Evolutionary conservation across 2,888 invertebrate genomes (phyloP), one percentile per base, ranked within the genome.

Genomic region (Pollenia angustigena): DNA sequence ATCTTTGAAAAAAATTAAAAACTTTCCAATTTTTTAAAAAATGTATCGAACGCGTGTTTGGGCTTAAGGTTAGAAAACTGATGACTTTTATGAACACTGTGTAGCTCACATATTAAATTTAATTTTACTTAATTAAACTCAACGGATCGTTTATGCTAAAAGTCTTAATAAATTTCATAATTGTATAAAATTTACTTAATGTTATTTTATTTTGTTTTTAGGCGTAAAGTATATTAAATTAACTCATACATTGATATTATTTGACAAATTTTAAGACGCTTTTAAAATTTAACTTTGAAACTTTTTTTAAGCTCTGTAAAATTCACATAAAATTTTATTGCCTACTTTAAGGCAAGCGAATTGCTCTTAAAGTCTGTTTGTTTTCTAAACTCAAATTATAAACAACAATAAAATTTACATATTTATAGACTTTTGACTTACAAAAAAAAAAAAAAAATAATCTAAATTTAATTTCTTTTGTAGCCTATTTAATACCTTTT

Each of bases 361-460:
- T 32, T 32, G 32, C 32, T 32, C 32, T 32, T 32, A 32, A 32
- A 32, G 32, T 32, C 32, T 32, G n/a, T 4, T 7, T 7, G 9
- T 40, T 48, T 64, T 46, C 23, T 32, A 42, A 7, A n/a, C 32
- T 7, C 32, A 50, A 75, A 56, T 54, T 64, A 14, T 52, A 62
- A 62, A 44, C 6, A 3, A 40, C 12, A 60, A 42, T 18, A 81
- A 66, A 74, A 72, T 66, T 66, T 54, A 32, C 64, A 81, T 74
- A 50, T 74, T 68, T 50, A 68, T 58, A 58, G 66, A 58, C 48
- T 52, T 23, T 42, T 44, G 42, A 16, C 23, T 74, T 18, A 60
- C 6, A 32, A 82, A 75, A 82, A 81, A 68, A 82, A 32, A 82
- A 75, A 82, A 81, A 68, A 82, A 52, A 75, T 52, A 75, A 82